Base-by-base conservation (phyloP, 92 coral and sea anemone species). In the Zoanthus sociatus region DNA sequence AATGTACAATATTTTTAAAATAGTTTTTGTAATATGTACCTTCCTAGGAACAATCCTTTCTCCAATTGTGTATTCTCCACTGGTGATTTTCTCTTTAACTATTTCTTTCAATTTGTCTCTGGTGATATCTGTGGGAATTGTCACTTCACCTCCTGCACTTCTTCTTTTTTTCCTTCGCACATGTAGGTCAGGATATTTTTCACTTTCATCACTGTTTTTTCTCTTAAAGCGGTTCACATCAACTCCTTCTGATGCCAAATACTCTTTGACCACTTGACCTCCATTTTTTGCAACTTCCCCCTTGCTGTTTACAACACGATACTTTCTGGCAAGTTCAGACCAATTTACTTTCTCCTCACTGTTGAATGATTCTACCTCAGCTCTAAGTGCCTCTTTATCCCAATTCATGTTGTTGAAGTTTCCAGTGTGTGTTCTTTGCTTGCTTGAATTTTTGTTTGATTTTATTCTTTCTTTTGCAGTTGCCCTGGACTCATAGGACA, bases 111-210 rank as follows among this genome's bases (percentile, higher is more conserved):
- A 76, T 32, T 55, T 86, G 56, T 89, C 82, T 21, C 53, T 76
- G 69, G 51, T 72, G 0, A 81, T 86, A 66, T 92, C 94, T 30
- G 82, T 78, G 11, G 91, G 87, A 60, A 92, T 78, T 51, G 85
- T 90, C 30, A 89, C 88, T 79, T 92, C 93, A 14, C 95, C 95
- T 13, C 92, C 91, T 42, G 33, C 85, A 20, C 91, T 86, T 84
- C 83, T 86, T 18, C 83, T 75, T 32, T 87, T 92, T 74, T 89
- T 89, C 67, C 95, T 78, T 88, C 91, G 79, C 16, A 47, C 79
- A 5, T 44, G 60, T 69, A 69, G 16, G 74, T 69, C 74, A 69
- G 44, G 46, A 69, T 63, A 26, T 26, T 83, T 76, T 20, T 58
- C 47, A 33, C 17, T 69, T 11, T 30, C 74, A 79, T 79, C 84